phyloP scores from a whole-genome alignment of 2,797 vertebrate species.

The Phaenicophaeus curvirostris region DNA sequence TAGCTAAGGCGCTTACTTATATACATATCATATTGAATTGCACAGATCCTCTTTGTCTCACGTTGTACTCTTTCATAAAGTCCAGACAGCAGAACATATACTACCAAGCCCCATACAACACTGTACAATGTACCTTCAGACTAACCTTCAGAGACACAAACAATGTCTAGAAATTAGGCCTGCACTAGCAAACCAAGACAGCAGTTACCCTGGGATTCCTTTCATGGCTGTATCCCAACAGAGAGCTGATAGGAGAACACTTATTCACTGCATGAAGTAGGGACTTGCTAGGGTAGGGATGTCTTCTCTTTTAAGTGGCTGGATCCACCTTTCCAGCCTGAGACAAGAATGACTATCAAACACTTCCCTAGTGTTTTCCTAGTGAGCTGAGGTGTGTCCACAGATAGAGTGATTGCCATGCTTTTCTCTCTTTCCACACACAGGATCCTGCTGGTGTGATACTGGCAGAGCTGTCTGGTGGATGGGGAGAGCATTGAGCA shows the following conservation, averaged over 20 bases:
- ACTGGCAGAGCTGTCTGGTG: not conserved
- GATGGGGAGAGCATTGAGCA: not conserved
- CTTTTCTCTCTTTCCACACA: not conserved
- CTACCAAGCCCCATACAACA: not conserved
- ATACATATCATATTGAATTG: conserved; percentile 50
- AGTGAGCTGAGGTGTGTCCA: not conserved
- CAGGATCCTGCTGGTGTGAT: not conserved
- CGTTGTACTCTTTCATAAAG: not conserved
- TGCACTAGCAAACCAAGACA: not conserved
- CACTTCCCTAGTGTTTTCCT: not conserved
- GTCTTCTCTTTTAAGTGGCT: not conserved
- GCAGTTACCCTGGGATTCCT: not conserved
- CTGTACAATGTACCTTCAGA: not conserved
- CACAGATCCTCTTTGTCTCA: conserved; percentile 51
- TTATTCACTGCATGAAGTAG: not conserved
- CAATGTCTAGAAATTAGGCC: not conserved
- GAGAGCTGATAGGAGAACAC: not conserved
- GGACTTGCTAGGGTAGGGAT: not conserved
- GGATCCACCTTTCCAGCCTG: not conserved
- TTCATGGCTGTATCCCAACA: not conserved
- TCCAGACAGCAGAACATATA: not conserved
- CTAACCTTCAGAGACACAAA: not conserved
- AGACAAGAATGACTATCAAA: not conserved
- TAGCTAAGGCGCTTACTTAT: conserved; percentile 56
- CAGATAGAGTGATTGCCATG: not conserved